Percentiles rank a stretch among this genome's conserved stretches.
phyloP scores from a whole-genome alignment of 2,797 vertebrate species.

The Gallirallus australis region DNA sequence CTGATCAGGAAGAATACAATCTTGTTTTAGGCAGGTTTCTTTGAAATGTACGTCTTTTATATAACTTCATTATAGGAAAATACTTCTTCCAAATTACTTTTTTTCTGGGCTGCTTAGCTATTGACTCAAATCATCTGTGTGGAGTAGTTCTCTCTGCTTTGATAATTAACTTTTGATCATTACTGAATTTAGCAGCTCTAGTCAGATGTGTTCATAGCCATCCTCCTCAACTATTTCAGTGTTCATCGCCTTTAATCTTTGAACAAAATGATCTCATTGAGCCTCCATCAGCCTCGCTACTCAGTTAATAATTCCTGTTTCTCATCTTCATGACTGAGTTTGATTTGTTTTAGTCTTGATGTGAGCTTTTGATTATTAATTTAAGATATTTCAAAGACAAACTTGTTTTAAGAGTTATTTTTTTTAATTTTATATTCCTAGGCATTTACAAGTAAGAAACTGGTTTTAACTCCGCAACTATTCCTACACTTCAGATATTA shows the following conservation, averaged over 20 bases:
- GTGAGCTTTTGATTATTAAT: slow-evolving; percentile 68
- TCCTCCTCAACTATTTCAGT: slow-evolving; percentile 68
- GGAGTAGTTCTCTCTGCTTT: slow-evolving; percentile 72
- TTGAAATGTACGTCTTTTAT: slow-evolving; percentile 69
- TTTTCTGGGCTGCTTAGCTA: slow-evolving; percentile 68
- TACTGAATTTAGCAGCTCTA: slow-evolving; percentile 73
- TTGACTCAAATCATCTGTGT: slow-evolving; percentile 73
- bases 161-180: slow-evolving; percentile 80
- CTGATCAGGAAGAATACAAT: slow-evolving; percentile 68
- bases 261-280: slow-evolving; percentile 71
- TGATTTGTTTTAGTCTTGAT: slow-evolving; percentile 61
- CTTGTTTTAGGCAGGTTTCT: slow-evolving; percentile 67
- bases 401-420: slow-evolving; percentile 60
- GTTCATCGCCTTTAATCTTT: slow-evolving; percentile 75
- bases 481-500: neutral
- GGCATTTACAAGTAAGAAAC: slow-evolving; percentile 40
- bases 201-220: slow-evolving; percentile 68
- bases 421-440: slow-evolving; percentile 23
- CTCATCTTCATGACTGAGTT: slow-evolving; percentile 38
- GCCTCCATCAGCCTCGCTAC: slow-evolving; percentile 30
- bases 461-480: neutral
- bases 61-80: slow-evolving; percentile 71
- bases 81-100: slow-evolving; percentile 71
- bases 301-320: slow-evolving; percentile 65
- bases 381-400: slow-evolving; percentile 61